Evolutionary conservation across 2,113 vertebrate genomes (phyloP).

Genomic region (Pithys albifrons): DNA sequence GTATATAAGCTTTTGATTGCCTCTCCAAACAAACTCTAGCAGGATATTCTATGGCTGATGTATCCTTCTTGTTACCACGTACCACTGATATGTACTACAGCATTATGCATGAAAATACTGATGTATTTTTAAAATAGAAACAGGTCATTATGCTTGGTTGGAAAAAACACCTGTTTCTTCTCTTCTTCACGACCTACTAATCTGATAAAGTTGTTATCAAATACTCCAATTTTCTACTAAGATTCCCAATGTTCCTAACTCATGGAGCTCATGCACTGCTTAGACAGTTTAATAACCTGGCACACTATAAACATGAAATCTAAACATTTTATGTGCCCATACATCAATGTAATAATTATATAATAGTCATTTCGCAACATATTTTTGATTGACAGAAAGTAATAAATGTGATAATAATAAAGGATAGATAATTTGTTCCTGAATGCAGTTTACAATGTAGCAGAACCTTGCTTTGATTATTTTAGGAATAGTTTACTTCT

Average conservation of each 20-base stretch:
- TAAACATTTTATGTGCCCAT: background rate
- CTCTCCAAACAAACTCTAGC: background rate
- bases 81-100: background rate
- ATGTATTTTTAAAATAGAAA: background rate
- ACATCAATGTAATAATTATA: background rate
- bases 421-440: background rate
- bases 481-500: background rate
- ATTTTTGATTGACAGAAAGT: background rate
- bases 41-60: background rate
- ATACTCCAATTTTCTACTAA: background rate
- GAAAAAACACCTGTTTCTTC: background rate
- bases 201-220: background rate
- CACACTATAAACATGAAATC: background rate
- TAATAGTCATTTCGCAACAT: background rate
- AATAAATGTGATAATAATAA: background rate
- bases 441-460: background rate
- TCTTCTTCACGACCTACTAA: background rate
- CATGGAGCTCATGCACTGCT: background rate
- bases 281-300: background rate
- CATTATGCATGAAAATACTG: background rate
- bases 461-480: background rate
- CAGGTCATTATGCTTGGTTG: background rate
- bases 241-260: background rate
- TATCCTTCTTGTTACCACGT: background rate
- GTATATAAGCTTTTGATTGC: background rate